phyloP scores from a whole-genome alignment of 2,888 invertebrate genomes.

The Leptothorax acervorum region DNA sequence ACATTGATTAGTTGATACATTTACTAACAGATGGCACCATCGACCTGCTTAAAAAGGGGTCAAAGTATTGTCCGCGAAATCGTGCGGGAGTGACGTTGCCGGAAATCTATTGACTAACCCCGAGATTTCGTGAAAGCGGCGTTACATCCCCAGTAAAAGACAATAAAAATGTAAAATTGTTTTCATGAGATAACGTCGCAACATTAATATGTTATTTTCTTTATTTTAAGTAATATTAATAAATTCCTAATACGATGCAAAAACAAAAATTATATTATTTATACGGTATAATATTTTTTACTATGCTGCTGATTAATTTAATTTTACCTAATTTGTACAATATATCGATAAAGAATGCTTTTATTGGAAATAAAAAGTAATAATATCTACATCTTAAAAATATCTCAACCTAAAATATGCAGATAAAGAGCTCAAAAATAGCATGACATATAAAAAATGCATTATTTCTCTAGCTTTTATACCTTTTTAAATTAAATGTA shows the following conservation, averaged over 20 bases:
- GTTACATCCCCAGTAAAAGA: background rate
- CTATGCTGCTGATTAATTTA: background rate
- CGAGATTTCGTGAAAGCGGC: background rate
- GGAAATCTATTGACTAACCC: slow-evolving; percentile 68
- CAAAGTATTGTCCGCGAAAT: slow-evolving; percentile 78
- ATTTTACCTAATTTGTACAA: background rate
- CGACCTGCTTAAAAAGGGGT: slow-evolving; percentile 76
- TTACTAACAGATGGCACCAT: slow-evolving; percentile 78
- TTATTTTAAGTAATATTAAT: background rate
- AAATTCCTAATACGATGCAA: background rate
- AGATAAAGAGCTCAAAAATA: background rate
- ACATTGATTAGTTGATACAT: slow-evolving; percentile 62
- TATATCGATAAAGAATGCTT: slow-evolving; percentile 1
- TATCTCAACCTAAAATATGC: background rate
- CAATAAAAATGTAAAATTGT: slow-evolving; percentile 5
- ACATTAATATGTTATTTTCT: slow-evolving; percentile 3
- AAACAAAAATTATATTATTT: background rate
- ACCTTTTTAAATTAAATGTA: background rate
- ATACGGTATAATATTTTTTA: background rate
- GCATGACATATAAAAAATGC: slow-evolving; percentile 1
- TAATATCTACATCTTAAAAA: background rate
- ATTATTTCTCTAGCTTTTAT: background rate
- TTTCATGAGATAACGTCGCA: background rate
- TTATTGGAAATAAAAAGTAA: background rate
- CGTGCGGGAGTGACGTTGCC: slow-evolving; percentile 52